Base-by-base conservation (phyloP, 2,888 invertebrate genomes). In the Emmelina monodactyla region DNA sequence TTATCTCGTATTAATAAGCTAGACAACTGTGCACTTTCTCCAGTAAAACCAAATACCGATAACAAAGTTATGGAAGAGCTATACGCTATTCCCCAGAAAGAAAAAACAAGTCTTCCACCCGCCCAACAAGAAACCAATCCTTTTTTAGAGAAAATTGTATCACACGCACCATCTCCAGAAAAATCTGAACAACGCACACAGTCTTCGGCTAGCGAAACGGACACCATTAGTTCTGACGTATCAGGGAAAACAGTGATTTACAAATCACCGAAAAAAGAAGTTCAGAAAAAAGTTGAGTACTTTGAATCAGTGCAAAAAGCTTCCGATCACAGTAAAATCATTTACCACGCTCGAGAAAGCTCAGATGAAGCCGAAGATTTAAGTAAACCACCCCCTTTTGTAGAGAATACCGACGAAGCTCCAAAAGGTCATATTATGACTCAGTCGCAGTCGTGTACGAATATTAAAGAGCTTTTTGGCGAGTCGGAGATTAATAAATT, bases 401-500 rank as follows among this genome's bases (percentile, higher is more conserved):
- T 34, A 39, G 55, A 47, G 41, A 57, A 58, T 35, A 41, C 44
- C 19, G 60, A 9, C n/a, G 29, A 62, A 36, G 40, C 46, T 2
- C 58, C 53, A 35, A 63, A 58, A 43, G 56, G 62, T 22, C 66
- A 58, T 50, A n/a, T n/a, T n/a, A 58, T 82, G 33, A 64, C 68
- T n/a, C 75, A 83, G 31, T 87, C 88, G 0, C 86, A 86, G 47
- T 89, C 89, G 1, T 87, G 85, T 53, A 83, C 91, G 19, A 87
- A 91, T 63, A 69, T 92, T 37, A 90, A 89, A 53, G 92, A 92
- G 46, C 70, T 91, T n/a, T 92, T 90, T 53, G 92, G 92, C 0
- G 92, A 92, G 60, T 83, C 81, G 15, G 83, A 85, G 44, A 76
- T 79, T 50, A 80, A 81, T 43, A 85, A 82, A 52, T 86, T 82